phyloP scores from a whole-genome alignment of 2,797 vertebrate genomes.

The Thamnophis elegans region DNA sequence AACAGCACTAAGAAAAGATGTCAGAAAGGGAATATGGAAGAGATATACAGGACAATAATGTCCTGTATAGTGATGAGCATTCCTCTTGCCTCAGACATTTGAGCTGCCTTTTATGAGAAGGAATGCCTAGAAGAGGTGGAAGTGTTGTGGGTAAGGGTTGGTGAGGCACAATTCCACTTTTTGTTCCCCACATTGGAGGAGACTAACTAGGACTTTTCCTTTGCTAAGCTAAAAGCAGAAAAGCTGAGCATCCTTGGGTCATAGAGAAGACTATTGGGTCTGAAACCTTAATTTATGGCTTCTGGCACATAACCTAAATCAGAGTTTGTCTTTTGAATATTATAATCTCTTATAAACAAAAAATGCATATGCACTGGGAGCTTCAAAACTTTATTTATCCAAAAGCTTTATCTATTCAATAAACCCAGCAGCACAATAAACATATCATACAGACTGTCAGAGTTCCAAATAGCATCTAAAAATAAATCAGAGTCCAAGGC shows the following conservation, averaged over 20 bases:
- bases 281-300: neutral
- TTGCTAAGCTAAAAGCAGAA: neutral
- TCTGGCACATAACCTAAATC: too few species aligned
- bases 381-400: neutral
- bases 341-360: neutral
- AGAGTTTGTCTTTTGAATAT: neutral
- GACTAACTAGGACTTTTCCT: neutral
- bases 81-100: neutral
- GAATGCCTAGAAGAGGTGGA: neutral
- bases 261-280: neutral
- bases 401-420: neutral
- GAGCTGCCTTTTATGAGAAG: neutral
- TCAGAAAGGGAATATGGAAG: neutral
- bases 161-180: neutral
- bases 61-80: neutral
- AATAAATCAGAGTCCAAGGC: too few species aligned
- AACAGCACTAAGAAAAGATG: neutral
- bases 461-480: too few species aligned
- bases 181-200: neutral
- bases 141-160: neutral
- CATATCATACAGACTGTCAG: neutral
- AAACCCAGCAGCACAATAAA: neutral
- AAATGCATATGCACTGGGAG: neutral
- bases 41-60: neutral
- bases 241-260: neutral